Evolutionary conservation across 2,888 invertebrate species (phyloP).

Genomic region (Nomada fabriciana): DNA sequence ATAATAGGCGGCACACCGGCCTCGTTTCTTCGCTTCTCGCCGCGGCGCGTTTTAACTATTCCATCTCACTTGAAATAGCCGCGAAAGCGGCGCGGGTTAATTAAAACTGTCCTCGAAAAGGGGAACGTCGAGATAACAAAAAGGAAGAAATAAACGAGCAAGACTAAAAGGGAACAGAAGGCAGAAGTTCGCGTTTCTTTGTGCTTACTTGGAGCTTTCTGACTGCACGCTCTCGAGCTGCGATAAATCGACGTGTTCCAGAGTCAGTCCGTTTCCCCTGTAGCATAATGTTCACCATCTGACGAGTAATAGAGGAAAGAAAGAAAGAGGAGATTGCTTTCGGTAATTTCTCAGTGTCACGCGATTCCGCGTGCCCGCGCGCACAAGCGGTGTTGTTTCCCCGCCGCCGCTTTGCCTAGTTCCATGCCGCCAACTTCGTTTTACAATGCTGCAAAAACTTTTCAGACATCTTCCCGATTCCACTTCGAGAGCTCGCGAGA

Average conservation of each 20-base stretch:
- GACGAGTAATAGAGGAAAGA: background rate
- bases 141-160: no score
- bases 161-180: background rate
- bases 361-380: slow-evolving; percentile 62
- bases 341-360: slow-evolving; percentile 65
- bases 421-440: slow-evolving; percentile 15
- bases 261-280: background rate
- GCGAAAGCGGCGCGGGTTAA: slow-evolving; percentile 39
- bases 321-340: slow-evolving; percentile 31
- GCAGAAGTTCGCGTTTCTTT: slow-evolving; percentile 32
- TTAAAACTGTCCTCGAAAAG: slow-evolving; percentile 32
- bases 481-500: slow-evolving; percentile 7
- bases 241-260: slow-evolving; percentile 24
- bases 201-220: background rate
- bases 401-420: background rate
- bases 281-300: slow-evolving; percentile 16
- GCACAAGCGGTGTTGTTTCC: slow-evolving; percentile 22
- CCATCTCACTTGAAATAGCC: slow-evolving; percentile 3
- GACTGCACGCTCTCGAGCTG: slow-evolving; percentile 18
- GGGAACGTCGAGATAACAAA: slow-evolving; percentile 29
- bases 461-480: background rate
- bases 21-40: background rate
- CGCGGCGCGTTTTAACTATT: slow-evolving; percentile 2
- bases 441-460: slow-evolving; percentile 5
- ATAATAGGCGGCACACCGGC: slow-evolving; percentile 56